Evolutionary conservation across 2,113 vertebrate species (phyloP), one percentile per base, ranked within the genome.

Genomic region (Odocoileus hemionus): DNA sequence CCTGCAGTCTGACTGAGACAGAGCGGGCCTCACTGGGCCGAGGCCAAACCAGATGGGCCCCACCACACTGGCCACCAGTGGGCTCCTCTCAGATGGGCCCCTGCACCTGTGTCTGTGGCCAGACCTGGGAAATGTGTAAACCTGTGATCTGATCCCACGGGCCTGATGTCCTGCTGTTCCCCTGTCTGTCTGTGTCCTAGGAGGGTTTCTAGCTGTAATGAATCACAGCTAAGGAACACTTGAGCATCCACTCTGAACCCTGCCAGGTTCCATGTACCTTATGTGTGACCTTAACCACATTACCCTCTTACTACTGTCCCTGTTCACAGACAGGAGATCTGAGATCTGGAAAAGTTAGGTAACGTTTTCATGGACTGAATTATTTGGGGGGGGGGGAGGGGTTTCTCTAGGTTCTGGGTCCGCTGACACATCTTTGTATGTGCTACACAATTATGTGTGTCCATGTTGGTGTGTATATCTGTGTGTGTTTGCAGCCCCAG

Each of bases 271-370:
- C 23, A 50, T 23, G 12, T 39, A 39, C 19, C 23, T 91, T 21
- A n/a, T 6, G 15, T 43, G 30, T 16, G 28, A 78, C 93, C 15
- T n/a, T 89, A 47, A 92, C 52, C 61, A 23, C 43, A 3, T 30
- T 39, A 19, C 33, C 36, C 2, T 57, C n/a, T 67, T 50, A 45
- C 45, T 67, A 55, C 36, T 26, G 6, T 52, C 39, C 80, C 11
- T 36, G 33, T 61, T 70, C 80, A 67, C 25, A 91, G 60, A 61
- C 6, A 83, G 60, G 47, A 94, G 64, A 78, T 11, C 25, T 64
- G 33, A 96, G 25, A 26, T 50, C 19, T 25, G n/a, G 58, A 76
- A 87, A 97, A 47, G 30, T 47, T 87, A 82, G 89, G 2, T 45
- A 58, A 58, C 5, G 12, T 64, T 36, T 30, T 57, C 47, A 11